phyloP scores from a whole-genome alignment of 2,797 vertebrate genomes.

The Coilia nasus region DNA sequence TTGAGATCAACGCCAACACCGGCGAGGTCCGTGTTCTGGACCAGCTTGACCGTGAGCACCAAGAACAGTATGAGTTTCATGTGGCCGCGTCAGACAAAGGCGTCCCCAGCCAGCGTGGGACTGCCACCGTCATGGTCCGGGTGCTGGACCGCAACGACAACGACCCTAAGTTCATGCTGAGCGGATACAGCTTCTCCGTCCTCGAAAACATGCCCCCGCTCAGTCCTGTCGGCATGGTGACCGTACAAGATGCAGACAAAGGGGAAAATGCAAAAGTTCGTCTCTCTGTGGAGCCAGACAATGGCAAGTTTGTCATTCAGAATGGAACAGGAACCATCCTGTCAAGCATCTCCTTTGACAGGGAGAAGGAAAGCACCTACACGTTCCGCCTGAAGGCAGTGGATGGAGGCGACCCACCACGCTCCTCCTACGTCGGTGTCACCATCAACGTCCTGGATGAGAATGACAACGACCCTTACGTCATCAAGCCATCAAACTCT shows the following conservation, averaged over 20 bases:
- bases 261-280: constrained; percentile 89
- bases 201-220: constrained; percentile 93
- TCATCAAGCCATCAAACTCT: constrained; percentile 94
- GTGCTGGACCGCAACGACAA: constrained; percentile 98
- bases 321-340: constrained; percentile 95
- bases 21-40: constrained; percentile 90
- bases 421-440: constrained; percentile 92
- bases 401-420: constrained; percentile 88
- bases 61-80: constrained; percentile 86
- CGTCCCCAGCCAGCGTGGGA: constrained; percentile 89
- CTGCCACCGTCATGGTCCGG: constrained; percentile 87
- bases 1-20: constrained; percentile 83
- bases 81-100: constrained; percentile 93
- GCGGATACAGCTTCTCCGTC: constrained; percentile 95
- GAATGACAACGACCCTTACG: constrained; percentile 95
- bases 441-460: constrained; percentile 97
- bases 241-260: constrained; percentile 90
- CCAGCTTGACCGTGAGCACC: constrained; percentile 87
- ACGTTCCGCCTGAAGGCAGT: constrained; percentile 94
- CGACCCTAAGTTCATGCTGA: constrained; percentile 96
- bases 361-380: constrained; percentile 96
- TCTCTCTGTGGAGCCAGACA: constrained; percentile 92
- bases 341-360: constrained; percentile 95
- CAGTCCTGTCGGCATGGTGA: constrained; percentile 96
- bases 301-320: constrained; percentile 95